Percentiles rank a stretch among this genome's conserved stretches.
Conservation (phyloP, 2,888 invertebrate species). For the Lithophane semibrunnea region DNA sequence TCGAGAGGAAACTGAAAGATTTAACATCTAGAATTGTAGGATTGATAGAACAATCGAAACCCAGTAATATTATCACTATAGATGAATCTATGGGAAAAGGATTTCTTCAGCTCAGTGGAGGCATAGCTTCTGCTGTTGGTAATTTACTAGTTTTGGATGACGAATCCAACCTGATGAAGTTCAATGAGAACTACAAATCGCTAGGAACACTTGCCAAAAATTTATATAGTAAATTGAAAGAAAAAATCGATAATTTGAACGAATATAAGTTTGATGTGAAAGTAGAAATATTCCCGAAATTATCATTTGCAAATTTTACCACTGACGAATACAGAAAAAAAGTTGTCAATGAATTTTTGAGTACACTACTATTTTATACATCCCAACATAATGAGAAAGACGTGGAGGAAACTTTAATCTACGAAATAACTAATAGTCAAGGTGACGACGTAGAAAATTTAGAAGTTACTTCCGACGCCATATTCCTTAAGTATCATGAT, state of each 20-base stretch:
- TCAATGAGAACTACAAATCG: slow-evolving; percentile 13
- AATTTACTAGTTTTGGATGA: slow-evolving; percentile 40
- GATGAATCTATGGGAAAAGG: slow-evolving; percentile 33
- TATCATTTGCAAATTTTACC: slow-evolving; percentile 7
- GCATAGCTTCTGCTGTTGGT: slow-evolving; percentile 53
- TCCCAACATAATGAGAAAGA: not conserved
- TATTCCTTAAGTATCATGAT: slow-evolving; percentile 49
- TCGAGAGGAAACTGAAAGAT: slow-evolving; percentile 24
- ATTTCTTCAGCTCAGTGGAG: slow-evolving; percentile 30
- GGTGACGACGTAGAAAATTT: not conserved
- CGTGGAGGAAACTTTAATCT: not conserved
- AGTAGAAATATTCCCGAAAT: slow-evolving; percentile 37
- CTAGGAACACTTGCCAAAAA: slow-evolving; percentile 19
- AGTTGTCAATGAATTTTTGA: slow-evolving; percentile 14
- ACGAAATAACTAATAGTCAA: slow-evolving; percentile 7
- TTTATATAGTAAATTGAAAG: slow-evolving; percentile 20
- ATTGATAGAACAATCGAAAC: slow-evolving; percentile 17
- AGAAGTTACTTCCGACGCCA: slow-evolving; percentile 21
- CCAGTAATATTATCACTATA: slow-evolving; percentile 18
- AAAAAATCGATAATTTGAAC: not conserved
- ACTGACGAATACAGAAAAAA: not conserved
- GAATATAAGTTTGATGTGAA: slow-evolving; percentile 31
- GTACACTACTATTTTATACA: not conserved
- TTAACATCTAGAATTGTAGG: slow-evolving; percentile 5
- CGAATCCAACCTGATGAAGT: slow-evolving; percentile 14